Base-by-base conservation (phyloP, 2,113 vertebrate genomes). In the Pseudorectes ferrugineus region DNA sequence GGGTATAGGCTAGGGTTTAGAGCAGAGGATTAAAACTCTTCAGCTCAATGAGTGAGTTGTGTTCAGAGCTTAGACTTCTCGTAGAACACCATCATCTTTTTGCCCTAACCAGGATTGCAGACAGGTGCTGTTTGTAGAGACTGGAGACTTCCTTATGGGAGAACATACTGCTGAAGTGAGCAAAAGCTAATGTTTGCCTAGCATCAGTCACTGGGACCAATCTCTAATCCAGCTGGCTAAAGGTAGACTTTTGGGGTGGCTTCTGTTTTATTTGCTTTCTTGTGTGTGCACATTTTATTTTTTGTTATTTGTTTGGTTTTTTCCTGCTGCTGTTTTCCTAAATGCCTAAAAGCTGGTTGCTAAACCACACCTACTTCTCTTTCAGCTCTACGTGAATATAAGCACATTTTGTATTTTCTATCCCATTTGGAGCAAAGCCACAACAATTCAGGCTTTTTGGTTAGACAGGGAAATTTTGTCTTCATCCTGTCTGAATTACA, bases 381-480 rank as follows among this genome's bases (percentile, higher is more conserved):
- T 70, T 29, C 31, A 82, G 22, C 42, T 59, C 18, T 36, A 1
- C 0, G 0, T 52, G 78, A 78, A 31, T 14, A 36, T 31, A 35
- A 85, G 42, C 49, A 4, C 12, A 16, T 58, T 86, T 40, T 92
- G 26, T 17, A 11, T 85, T n/a, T 79, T 88, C 33, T 83, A 38
- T 57, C 58, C 43, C 14, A 13, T 61, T 57, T 92, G 72, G 49
- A 89, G 68, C 49, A 54, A 42, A 63, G 72, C 87, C 26, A 63
- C 33, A 26, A 9, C 1, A 12, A 25, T 63, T 79, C 62, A 6
- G 17, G 22, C 58, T 70, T 88, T 88, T 49, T 90, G 21, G 36
- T 70, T 79, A 91, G 82, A 35, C n/a, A 9, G 25, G 40, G 28
- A 46, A 75, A n/a, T 57, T 85, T 18, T 66, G 54, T 57, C 65